A percentile compares a stretch with the other conserved stretches of the same genome.
phyloP scores from a whole-genome alignment of 2,888 invertebrate genomes.

The Lypha dubia region DNA sequence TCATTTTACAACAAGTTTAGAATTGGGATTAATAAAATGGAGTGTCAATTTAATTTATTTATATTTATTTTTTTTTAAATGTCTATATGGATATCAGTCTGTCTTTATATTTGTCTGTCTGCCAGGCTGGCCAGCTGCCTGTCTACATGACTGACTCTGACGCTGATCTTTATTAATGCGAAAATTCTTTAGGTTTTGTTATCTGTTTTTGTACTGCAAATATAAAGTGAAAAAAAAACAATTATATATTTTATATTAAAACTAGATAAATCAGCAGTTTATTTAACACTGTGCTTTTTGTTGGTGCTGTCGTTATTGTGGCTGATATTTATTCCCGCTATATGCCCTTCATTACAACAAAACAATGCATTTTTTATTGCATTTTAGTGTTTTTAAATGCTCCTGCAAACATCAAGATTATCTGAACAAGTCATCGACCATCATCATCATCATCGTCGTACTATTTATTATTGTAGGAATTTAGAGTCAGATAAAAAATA shows the following conservation, averaged over 20 bases:
- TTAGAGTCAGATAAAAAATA: constrained; percentile 23
- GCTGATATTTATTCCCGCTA: constrained; percentile 49
- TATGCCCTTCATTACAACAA: constrained; percentile 64
- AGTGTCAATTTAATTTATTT: constrained; percentile 47
- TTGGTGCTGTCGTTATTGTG: neutral
- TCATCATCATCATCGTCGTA: constrained; percentile 56
- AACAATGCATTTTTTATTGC: constrained; percentile 13
- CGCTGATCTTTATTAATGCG: constrained; percentile 55
- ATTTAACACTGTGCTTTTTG: neutral
- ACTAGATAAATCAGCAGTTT: constrained; percentile 62
- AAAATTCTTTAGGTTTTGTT: constrained; percentile 47
- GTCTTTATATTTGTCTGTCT: too few relatives aligned
- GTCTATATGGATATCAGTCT: too few relatives aligned
- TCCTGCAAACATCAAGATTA: constrained; percentile 26
- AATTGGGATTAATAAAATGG: constrained; percentile 52
- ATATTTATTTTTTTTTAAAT: neutral
- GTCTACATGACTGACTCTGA: neutral
- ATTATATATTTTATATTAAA: constrained; percentile 38
- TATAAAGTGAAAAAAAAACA: constrained; percentile 22
- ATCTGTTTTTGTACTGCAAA: constrained; percentile 53
- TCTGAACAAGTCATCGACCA: constrained; percentile 66
- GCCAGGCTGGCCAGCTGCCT: neutral
- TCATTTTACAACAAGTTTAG: constrained; percentile 52
- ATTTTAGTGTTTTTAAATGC: constrained; percentile 1
- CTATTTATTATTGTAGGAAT: constrained; percentile 59